phyloP scores from a whole-genome alignment of 1,140 invertebrate species.

The Nylanderia fulva region DNA sequence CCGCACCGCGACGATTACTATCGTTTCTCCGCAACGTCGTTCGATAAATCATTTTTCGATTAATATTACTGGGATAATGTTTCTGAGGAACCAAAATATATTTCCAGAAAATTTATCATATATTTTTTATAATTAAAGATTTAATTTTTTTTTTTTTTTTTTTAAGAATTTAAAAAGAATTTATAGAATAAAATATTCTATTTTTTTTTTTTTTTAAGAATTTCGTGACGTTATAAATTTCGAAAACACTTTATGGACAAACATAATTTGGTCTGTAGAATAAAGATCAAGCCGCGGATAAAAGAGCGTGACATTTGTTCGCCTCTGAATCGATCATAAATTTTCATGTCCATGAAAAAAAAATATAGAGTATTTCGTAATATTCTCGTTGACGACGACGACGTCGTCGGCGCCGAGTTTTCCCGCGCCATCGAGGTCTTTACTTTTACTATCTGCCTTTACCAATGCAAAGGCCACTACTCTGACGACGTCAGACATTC shows the following conservation, averaged over 20 bases:
- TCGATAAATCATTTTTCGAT: constrained; percentile 39
- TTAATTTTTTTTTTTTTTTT: neutral
- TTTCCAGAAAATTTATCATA: neutral
- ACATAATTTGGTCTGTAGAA: neutral
- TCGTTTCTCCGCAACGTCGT: constrained; percentile 27
- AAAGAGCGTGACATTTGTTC: constrained; percentile 39
- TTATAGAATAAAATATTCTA: no score
- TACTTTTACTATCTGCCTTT: constrained; percentile 61
- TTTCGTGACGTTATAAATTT: neutral
- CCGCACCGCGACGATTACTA: constrained; percentile 23
- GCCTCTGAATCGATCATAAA: constrained; percentile 39
- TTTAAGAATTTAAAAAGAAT: neutral
- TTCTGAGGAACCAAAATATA: neutral
- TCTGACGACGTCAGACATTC: constrained; percentile 56
- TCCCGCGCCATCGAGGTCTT: constrained; percentile 13
- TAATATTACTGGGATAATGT: neutral
- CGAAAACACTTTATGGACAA: neutral
- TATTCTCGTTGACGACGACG: neutral
- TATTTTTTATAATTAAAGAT: no score
- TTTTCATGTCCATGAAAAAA: constrained; percentile 3
- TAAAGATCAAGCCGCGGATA: no score
- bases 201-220: neutral
- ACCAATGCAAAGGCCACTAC: constrained; percentile 68
- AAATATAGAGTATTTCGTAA: neutral
- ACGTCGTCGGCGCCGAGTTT: neutral